phyloP scores from a whole-genome alignment of 2,113 vertebrate genomes.

The Daphoenositta chrysoptera region DNA sequence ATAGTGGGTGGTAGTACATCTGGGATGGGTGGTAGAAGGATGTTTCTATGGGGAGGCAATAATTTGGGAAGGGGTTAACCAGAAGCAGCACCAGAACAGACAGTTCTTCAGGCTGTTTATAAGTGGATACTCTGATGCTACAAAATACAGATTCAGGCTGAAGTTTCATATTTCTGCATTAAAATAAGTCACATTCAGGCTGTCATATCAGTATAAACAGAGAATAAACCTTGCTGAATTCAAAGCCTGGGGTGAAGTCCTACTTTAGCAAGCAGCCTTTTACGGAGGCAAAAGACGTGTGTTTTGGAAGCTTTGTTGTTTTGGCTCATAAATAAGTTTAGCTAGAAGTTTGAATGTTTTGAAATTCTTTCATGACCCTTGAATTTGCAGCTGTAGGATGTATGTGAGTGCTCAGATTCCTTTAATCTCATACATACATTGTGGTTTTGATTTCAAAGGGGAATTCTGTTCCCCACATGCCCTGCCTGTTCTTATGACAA shows the following conservation, averaged over 20 bases:
- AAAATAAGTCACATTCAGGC: neutral
- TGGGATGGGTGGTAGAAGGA: neutral
- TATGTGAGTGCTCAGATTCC: neutral
- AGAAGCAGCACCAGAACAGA: neutral
- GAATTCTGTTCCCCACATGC: neutral
- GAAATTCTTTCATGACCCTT: neutral
- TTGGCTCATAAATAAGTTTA: neutral
- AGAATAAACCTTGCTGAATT: conserved; percentile 3
- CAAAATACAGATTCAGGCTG: neutral
- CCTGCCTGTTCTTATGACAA: neutral
- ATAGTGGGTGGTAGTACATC: too few species aligned
- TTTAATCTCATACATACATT: neutral
- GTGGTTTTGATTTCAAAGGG: neutral
- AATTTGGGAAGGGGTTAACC: neutral
- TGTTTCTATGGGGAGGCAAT: neutral
- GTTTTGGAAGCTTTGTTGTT: neutral
- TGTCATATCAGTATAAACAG: neutral
- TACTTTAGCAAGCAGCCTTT: neutral
- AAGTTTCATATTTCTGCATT: neutral
- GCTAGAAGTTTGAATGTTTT: neutral
- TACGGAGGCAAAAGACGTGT: neutral
- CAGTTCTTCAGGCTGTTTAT: neutral
- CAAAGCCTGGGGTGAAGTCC: neutral
- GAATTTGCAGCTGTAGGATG: neutral
- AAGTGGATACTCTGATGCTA: neutral